These are phyloP conservation scores for Papilio dardanus DNA, from an alignment of 1,140 invertebrate genomes.

Conservation along the genomic window DNA sequence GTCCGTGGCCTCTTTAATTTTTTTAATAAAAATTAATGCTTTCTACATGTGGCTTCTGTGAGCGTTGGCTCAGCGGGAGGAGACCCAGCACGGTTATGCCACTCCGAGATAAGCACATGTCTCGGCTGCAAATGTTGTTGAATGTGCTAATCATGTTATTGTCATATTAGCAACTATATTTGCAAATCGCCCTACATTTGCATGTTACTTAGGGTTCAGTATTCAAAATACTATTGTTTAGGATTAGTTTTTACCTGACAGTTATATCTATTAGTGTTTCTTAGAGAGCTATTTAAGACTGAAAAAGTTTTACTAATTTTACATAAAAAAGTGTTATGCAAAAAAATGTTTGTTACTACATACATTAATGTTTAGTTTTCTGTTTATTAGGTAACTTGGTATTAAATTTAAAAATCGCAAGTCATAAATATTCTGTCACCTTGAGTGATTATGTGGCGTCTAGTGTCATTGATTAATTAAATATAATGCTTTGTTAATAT, in stretches of 20 bases:
- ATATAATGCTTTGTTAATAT: neutral
- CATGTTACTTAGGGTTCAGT: neutral
- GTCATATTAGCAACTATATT: neutral
- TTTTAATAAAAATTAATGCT: too few species aligned
- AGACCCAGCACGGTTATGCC: neutral
- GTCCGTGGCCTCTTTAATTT: too few species aligned
- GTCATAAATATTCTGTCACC: neutral
- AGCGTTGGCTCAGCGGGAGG: neutral
- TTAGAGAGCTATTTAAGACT: too few species aligned
- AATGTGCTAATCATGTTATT: constrained; percentile 15
- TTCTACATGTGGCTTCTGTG: too few species aligned
- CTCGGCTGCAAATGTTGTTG: constrained; percentile 1
- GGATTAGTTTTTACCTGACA: too few species aligned
- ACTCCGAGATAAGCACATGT: constrained; percentile 3
- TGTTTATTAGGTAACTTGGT: too few species aligned
- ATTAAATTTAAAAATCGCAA: too few species aligned
- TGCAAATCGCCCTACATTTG: constrained; percentile 13
- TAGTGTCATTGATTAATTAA: neutral
- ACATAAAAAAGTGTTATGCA: too few species aligned
- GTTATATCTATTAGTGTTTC: too few species aligned
- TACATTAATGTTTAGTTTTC: too few species aligned
- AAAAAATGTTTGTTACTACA: too few species aligned
- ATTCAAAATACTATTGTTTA: neutral
- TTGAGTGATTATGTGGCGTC: neutral
- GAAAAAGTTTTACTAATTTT: too few species aligned